These are phyloP conservation scores for Heliconius hewitsoni DNA, from an alignment of 1,140 invertebrate genomes.

Conservation along the genomic window DNA sequence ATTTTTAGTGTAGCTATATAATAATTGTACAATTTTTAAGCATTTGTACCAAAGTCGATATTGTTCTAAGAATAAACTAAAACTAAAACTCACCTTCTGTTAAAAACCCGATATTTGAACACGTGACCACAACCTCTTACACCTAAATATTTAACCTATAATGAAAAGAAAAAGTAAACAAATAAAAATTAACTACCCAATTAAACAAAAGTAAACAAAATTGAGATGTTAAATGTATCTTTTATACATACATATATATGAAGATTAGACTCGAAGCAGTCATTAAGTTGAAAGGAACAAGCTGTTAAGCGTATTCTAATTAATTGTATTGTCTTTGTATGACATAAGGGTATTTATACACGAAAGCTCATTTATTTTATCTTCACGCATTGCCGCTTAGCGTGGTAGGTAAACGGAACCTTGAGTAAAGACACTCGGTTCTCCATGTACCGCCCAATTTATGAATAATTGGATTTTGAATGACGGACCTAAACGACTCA, in stretches of 20 bases:
- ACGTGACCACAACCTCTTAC: no score
- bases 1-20: no score
- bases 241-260: neutral
- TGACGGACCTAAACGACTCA: neutral
- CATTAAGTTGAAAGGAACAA: constrained; percentile 21
- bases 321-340: constrained; percentile 24
- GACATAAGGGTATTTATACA: constrained; percentile 5
- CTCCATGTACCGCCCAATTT: neutral
- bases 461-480: neutral
- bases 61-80: no score
- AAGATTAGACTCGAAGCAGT: neutral
- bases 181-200: neutral
- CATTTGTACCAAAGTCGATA: no score
- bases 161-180: neutral
- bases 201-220: constrained; percentile 5
- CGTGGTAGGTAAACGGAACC: neutral
- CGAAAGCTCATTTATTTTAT: neutral
- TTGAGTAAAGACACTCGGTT: neutral
- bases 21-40: no score
- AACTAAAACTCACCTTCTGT: no score
- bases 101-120: no score
- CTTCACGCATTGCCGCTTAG: neutral
- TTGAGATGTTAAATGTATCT: neutral
- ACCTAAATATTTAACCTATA: neutral
- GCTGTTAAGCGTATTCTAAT: constrained; percentile 22